Conservation (phyloP, 2,888 invertebrate species). For the Epistrophe grossulariae region DNA sequence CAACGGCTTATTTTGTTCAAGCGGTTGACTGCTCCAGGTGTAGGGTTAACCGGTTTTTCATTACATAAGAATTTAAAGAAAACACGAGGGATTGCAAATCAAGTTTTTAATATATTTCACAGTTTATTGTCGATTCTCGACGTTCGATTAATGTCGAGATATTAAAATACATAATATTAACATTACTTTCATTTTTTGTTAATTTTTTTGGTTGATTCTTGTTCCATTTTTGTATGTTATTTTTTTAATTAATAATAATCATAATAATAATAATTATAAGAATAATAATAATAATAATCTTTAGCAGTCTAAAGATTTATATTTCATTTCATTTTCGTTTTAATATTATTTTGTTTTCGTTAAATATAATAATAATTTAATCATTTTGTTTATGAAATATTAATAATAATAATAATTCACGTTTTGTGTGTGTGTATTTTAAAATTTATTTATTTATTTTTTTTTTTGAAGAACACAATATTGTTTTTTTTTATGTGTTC, state of each 20-base stretch:
- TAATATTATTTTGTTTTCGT: conserved; percentile 79
- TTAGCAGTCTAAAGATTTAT: conserved; percentile 71
- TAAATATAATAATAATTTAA: conserved; percentile 66
- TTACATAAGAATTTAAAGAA: conserved; percentile 6
- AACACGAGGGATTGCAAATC: conserved; percentile 58
- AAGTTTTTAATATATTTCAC: conserved; percentile 82
- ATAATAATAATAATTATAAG: conserved; percentile 70
- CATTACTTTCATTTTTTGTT: conserved; percentile 74
- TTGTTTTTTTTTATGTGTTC: conserved; percentile 38
- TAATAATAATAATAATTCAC: conserved; percentile 70
- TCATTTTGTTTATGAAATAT: conserved; percentile 57
- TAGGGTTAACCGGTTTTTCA: too few relatives aligned
- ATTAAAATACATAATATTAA: conserved; percentile 82
- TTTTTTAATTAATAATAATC: conserved; percentile 71
- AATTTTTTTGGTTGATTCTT: conserved; percentile 72
- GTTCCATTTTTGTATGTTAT: conserved; percentile 66
- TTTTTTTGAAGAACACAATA: conserved; percentile 50
- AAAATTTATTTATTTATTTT: neutral
- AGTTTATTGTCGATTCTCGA: conserved; percentile 85
- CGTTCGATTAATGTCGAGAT: conserved; percentile 83
- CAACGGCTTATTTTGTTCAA: too few relatives aligned
- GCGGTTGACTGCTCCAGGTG: too few relatives aligned
- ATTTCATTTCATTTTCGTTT: conserved; percentile 76
- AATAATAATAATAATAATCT: conserved; percentile 67
- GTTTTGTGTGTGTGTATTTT: conserved; percentile 26